These are phyloP conservation scores for Tribolium freemani DNA, from an alignment of 2,888 invertebrate genomes.

Conservation along the genomic window DNA sequence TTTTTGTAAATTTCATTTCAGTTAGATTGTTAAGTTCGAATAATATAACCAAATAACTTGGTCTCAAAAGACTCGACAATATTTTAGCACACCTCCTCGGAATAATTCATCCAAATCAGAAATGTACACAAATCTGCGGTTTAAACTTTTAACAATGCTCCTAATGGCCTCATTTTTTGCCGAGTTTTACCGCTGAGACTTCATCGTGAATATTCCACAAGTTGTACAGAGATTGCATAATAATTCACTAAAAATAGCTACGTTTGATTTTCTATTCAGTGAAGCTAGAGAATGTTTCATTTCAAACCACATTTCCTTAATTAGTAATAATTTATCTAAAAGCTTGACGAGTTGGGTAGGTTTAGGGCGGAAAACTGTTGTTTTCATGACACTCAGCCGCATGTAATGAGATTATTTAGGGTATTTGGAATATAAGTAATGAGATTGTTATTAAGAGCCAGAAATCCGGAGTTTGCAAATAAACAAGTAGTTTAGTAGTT, in stretches of 20 bases:
- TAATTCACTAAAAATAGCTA: slow-evolving; percentile 1
- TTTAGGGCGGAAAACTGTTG: slow-evolving; percentile 19
- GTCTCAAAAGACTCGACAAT: too few species aligned
- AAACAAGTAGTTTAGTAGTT: too few species aligned
- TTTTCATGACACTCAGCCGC: slow-evolving; percentile 6
- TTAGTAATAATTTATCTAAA: too few species aligned
- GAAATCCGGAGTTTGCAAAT: slow-evolving; percentile 15
- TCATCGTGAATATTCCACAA: background rate
- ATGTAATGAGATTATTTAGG: slow-evolving; percentile 24
- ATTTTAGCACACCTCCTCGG: background rate
- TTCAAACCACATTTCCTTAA: too few species aligned
- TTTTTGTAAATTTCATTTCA: too few species aligned
- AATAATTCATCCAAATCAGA: slow-evolving; percentile 19
- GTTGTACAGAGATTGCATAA: background rate
- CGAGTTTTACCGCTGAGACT: slow-evolving; percentile 9
- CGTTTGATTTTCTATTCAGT: background rate
- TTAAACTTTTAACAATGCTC: slow-evolving; percentile 23
- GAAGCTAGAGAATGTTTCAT: too few species aligned
- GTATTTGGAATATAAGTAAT: slow-evolving; percentile 33
- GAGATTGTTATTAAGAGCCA: slow-evolving; percentile 33
- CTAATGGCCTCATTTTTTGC: slow-evolving; percentile 11
- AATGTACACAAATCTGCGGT: slow-evolving; percentile 10
- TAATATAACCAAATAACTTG: too few species aligned
- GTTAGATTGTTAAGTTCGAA: too few species aligned
- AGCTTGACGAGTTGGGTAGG: background rate